Base-by-base conservation (phyloP, 2,888 invertebrate genomes). In the Litoditis marina region DNA sequence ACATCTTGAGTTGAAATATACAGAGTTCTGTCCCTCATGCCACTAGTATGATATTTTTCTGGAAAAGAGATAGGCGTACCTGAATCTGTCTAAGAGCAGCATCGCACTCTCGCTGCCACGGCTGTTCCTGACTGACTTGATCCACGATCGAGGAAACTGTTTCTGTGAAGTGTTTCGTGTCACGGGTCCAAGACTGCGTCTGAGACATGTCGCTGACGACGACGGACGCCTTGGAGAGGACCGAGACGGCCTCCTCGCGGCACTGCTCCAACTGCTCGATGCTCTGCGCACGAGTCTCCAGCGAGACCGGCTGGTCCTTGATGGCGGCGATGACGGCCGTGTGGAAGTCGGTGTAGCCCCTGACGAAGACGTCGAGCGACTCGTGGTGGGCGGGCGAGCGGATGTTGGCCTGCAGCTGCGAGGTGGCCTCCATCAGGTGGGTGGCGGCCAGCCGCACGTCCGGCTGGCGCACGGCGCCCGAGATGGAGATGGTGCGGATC, bases 31-130 rank as follows among this genome's bases (percentile, higher is more conserved):
- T n/a, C n/a, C n/a, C n/a, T n/a, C n/a, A n/a, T n/a, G n/a, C n/a
- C n/a, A n/a, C n/a, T n/a, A n/a, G n/a, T n/a, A n/a, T n/a, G n/a
- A n/a, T n/a, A n/a, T n/a, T n/a, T n/a, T n/a, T n/a, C n/a, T n/a
- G n/a, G n/a, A n/a, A n/a, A n/a, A n/a, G n/a, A n/a, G n/a, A n/a
- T n/a, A n/a, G n/a, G n/a, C n/a, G n/a, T n/a, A 84, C 84, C 84
- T 91, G 90, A 64, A 96, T 93, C 83, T 91, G 91, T 69, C 94
- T 87, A 58, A 95, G 89, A 0, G 95, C 94, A 74, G 91, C 94
- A 83, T 92, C 93, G 85, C 96, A 96, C 83, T 96, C 95, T 84
- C 91, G 92, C 85, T 94, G 94, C 0, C 95, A 94, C 0, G 95
- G 94, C 0, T 92, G 0, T 92, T 91, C 36, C 90, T 90, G 1